Percentiles rank a stretch among this genome's conserved stretches.
Evolutionary conservation across 2,113 vertebrate species (phyloP).

Genomic region (Psammodynastes pulverulentus): DNA sequence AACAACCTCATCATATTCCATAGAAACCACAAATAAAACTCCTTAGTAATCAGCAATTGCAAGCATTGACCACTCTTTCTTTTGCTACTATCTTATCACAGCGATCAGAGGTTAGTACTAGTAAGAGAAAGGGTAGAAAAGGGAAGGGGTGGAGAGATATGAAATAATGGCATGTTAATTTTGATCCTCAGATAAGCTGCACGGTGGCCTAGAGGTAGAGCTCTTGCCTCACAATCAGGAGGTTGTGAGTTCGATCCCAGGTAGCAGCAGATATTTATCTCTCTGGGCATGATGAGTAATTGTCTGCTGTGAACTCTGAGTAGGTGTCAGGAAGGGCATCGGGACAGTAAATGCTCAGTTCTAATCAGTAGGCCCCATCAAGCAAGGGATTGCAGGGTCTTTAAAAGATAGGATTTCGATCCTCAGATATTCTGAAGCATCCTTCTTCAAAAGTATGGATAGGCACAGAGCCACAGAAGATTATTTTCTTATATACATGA

Average conservation of each 20-base stretch:
- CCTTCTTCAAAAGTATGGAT: not conserved
- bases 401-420: not conserved
- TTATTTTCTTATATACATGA: not conserved
- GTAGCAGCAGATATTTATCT: not conserved
- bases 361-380: not conserved
- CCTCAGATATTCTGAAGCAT: not conserved
- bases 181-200: not conserved
- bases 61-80: not conserved
- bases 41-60: not conserved
- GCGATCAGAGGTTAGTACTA: not conserved
- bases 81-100: not conserved
- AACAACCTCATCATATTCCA: slow-evolving; percentile 22
- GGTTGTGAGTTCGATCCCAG: not conserved
- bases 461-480: not conserved
- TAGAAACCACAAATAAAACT: not conserved
- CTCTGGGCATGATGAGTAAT: not conserved
- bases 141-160: not conserved
- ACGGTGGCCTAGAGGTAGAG: not conserved
- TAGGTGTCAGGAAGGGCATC: not conserved
- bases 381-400: no score
- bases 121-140: not conserved
- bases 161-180: not conserved
- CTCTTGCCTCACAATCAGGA: not conserved
- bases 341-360: not conserved
- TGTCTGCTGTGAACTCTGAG: not conserved